Percentiles rank a stretch among this genome's conserved stretches.
phyloP scores from a whole-genome alignment of 2,113 vertebrate genomes.

The Egretta garzetta region DNA sequence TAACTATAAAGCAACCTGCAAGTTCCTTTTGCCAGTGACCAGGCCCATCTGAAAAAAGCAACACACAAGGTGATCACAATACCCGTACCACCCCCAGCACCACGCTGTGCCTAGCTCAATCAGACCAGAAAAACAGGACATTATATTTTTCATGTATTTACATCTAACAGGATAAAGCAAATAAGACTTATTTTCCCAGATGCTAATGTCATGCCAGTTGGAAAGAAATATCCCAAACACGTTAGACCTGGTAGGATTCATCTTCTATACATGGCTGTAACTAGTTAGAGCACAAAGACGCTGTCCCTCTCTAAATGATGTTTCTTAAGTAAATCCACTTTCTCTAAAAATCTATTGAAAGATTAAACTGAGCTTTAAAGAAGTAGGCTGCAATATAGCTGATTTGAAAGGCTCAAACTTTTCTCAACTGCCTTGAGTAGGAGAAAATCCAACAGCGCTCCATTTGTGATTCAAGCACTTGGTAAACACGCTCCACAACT shows the following conservation, averaged over 20 bases:
- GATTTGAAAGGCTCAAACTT: conserved; percentile 12
- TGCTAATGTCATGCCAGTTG: not conserved
- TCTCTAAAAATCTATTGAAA: not conserved
- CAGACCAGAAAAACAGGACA: not conserved
- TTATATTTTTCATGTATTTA: not conserved
- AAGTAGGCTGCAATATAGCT: not conserved
- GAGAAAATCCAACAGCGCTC: conserved; percentile 13
- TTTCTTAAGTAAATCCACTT: not conserved
- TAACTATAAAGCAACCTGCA: not conserved
- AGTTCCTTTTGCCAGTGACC: not conserved
- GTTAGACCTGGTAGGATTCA: not conserved
- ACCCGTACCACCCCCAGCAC: not conserved
- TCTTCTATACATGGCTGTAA: not conserved
- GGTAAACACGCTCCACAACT: conserved; percentile 19
- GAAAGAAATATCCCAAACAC: not conserved
- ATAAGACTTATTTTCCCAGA: not conserved
- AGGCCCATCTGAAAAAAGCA: not conserved
- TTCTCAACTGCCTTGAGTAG: not conserved
- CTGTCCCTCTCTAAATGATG: not conserved
- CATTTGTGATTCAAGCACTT: not conserved
- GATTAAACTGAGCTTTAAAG: not conserved
- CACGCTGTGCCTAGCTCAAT: not conserved
- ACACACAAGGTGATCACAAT: not conserved
- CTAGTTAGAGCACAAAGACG: not conserved
- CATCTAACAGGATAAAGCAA: not conserved